Evolutionary conservation across 2,113 vertebrate genomes (phyloP).

Genomic region (Sphaerodactylus townsendi): DNA sequence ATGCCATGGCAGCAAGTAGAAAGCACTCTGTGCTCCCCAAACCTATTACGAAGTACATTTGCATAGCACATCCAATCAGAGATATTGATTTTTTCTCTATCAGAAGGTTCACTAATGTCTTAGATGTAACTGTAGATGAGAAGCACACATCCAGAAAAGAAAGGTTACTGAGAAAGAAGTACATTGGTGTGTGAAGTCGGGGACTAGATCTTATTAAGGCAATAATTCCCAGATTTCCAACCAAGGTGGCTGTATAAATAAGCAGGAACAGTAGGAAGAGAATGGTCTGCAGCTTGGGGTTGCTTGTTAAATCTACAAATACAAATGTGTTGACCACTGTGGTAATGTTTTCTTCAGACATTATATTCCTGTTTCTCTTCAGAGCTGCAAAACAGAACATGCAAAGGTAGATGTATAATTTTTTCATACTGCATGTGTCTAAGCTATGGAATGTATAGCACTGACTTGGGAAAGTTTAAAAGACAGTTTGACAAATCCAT

Average conservation of each 20-base stretch:
- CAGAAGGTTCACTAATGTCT: constrained; percentile 29
- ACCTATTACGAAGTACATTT: constrained; percentile 40
- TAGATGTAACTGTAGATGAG: constrained; percentile 35
- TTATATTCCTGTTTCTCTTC: not conserved
- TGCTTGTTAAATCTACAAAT: constrained; percentile 51
- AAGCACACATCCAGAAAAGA: constrained; percentile 43
- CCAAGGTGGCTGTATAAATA: constrained; percentile 31
- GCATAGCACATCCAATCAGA: constrained; percentile 32
- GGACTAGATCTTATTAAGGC: constrained; percentile 41
- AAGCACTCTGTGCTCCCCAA: constrained; percentile 40
- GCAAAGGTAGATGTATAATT: not conserved
- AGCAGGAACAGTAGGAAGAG: constrained; percentile 59
- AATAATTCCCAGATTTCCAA: constrained; percentile 55
- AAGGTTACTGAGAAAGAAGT: constrained; percentile 46
- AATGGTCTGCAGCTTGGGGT: constrained; percentile 13
- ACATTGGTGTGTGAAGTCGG: constrained; percentile 38
- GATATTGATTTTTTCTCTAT: constrained; percentile 42
- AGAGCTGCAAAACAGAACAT: constrained; percentile 4
- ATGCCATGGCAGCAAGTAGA: constrained; percentile 37
- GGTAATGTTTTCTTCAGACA: constrained; percentile 44
- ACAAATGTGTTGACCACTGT: constrained; percentile 43
- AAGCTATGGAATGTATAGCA: not conserved
- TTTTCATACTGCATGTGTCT: not conserved
- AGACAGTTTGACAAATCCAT: not conserved
- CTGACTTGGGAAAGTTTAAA: not conserved